A percentile compares a stretch with the other conserved stretches of the same genome.
Evolutionary conservation across 1,140 invertebrate species (phyloP).

Genomic region (Drosophila pandora): DNA sequence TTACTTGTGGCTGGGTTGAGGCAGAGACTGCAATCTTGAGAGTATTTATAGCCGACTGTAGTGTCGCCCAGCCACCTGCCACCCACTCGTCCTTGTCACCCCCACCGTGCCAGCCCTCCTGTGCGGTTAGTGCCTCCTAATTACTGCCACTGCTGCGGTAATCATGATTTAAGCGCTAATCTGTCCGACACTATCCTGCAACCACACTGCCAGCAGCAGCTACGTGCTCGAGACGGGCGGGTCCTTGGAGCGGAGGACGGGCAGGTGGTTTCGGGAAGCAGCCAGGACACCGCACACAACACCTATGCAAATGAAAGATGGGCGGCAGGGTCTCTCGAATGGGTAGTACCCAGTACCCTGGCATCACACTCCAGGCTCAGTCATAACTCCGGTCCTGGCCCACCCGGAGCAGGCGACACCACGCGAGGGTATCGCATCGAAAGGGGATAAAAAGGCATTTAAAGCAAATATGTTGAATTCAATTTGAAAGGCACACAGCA

Average conservation of each 20-base stretch:
- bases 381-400: too few relatives aligned
- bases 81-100: background rate
- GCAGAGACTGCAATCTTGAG: constrained; percentile 48
- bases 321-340: background rate
- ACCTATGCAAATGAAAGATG: constrained; percentile 19
- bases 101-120: background rate
- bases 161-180: constrained; percentile 76
- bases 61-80: background rate
- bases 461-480: constrained; percentile 74
- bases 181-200: constrained; percentile 23
- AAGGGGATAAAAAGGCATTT: constrained; percentile 51
- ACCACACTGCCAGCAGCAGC: background rate
- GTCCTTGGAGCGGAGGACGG: background rate
- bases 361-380: too few relatives aligned
- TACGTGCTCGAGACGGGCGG: background rate
- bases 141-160: constrained; percentile 66
- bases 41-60: constrained; percentile 53
- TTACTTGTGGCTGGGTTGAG: constrained; percentile 2
- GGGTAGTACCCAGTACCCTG: background rate
- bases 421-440: constrained; percentile 8
- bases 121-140: constrained; percentile 55
- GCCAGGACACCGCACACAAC: background rate
- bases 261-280: background rate
- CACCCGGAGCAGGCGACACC: too few relatives aligned
- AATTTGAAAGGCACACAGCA: constrained; percentile 60